Percentiles rank a stretch among this genome's conserved stretches.
These are phyloP conservation scores for Microctonus hyperodae DNA, from an alignment of 2,888 invertebrate genomes.

Conservation along the genomic window DNA sequence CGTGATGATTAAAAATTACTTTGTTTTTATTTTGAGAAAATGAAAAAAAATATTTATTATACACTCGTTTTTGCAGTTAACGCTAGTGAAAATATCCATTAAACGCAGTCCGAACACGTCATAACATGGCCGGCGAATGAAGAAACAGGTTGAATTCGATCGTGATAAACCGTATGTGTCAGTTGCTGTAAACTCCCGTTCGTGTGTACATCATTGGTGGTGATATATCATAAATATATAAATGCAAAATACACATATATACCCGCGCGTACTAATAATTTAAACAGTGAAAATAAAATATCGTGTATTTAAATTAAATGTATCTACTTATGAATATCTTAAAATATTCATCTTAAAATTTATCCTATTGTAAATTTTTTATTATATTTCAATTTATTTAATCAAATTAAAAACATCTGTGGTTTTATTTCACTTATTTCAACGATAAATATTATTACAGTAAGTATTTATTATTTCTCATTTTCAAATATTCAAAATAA, in stretches of 20 bases:
- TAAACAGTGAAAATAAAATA: background rate
- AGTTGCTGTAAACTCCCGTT: conserved; percentile 28
- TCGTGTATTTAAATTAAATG: background rate
- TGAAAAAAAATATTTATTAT: background rate
- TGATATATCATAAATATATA: background rate
- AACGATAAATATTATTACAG: no score
- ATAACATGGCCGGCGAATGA: conserved; percentile 28
- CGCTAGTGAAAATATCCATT: no score
- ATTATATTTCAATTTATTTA: no score
- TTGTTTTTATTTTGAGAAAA: no score
- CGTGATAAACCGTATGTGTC: conserved; percentile 22
- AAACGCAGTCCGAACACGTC: conserved; percentile 20
- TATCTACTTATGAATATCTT: no score
- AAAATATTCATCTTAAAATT: no score
- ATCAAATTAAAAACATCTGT: no score
- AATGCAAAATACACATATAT: background rate
- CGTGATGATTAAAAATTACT: no score
- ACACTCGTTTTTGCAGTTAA: background rate
- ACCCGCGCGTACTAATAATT: background rate
- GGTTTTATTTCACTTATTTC: no score
- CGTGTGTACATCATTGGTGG: conserved; percentile 1
- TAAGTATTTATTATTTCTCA: no score
- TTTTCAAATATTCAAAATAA: no score
- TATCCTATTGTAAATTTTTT: no score
- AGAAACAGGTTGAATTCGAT: conserved; percentile 24